Base-by-base conservation (phyloP, 2,113 vertebrate species). In the Chlamydotis undulata region DNA sequence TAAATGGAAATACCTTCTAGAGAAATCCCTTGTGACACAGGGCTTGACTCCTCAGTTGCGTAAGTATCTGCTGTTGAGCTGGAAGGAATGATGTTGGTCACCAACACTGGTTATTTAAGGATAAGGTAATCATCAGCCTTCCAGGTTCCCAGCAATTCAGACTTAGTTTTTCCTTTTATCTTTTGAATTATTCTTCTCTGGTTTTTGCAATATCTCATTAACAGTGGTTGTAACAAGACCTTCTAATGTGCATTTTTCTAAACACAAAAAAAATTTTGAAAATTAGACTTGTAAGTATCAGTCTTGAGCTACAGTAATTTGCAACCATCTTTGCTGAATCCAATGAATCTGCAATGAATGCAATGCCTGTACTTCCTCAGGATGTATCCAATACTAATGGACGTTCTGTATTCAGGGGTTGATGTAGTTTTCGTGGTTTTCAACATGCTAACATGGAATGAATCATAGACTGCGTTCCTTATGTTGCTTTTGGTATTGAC, bases 31-130 rank as follows among this genome's bases (percentile, higher is more conserved):
- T 94, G n/a, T 91, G 71, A 45, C 50, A 79, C 19, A 86, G 76
- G 49, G 37, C 64, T 90, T 80, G 71, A 76, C 81, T 96, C 28
- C 63, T 91, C 63, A 49, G 70, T 93, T 89, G 45, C 82, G 61
- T 78, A 71, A 86, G 9, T 89, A 65, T 35, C 45, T 93, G 41
- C 82, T 91, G 87, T 93, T 91, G 96, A 53, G 57, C 49, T 56
- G 41, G 60, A 55, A 92, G 55, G 70, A 83, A 59, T 61, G 9
- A 47, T 89, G 33, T 25, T 88, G 81, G 50, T 96, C 87, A 90
- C 59, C 52, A 79, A 73, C 75, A n/a, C 9, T 84, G 52, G 25
- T 80, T 87, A 43, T 87, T 93, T 96, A 93, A 81, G 52, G 74
- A 47, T 80, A 83, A 94, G 39, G 18, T 55, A 84, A 41, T 95